A percentile compares a stretch with the other conserved stretches of the same genome.
Conservation (phyloP, 2,113 vertebrate species). For the Cyphomyrus discorhynchus region DNA sequence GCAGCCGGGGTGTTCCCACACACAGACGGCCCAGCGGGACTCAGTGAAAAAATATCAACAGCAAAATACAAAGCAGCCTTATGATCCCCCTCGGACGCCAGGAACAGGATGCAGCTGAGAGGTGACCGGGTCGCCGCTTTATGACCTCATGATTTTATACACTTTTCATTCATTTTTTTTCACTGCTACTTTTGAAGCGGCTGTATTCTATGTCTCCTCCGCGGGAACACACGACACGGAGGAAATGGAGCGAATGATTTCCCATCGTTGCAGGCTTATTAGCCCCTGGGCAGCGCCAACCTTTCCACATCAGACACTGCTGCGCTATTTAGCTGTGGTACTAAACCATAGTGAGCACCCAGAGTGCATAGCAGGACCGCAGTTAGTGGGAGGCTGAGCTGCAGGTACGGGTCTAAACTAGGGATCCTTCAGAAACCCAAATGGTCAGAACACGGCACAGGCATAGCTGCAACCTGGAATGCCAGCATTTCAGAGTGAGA, state of each 20-base stretch:
- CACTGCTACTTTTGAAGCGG: not conserved
- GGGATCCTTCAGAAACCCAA: not conserved
- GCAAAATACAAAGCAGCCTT: slow-evolving; percentile 31
- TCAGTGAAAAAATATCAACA: slow-evolving; percentile 34
- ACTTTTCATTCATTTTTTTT: slow-evolving; percentile 1
- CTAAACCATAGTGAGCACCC: not conserved
- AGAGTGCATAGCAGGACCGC: not conserved
- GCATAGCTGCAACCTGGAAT: not conserved
- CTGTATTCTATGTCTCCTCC: not conserved
- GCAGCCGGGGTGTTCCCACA: not conserved
- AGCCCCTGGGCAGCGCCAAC: not conserved
- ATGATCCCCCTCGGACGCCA: slow-evolving; percentile 38
- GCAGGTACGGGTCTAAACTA: not conserved
- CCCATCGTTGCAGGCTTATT: not conserved
- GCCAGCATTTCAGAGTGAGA: not conserved
- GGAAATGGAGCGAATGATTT: not conserved
- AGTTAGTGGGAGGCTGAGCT: not conserved
- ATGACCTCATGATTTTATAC: slow-evolving; percentile 21
- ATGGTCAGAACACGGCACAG: not conserved
- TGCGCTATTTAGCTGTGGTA: not conserved
- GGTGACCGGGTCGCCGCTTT: slow-evolving; percentile 34
- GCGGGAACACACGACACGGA: not conserved
- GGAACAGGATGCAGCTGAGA: slow-evolving; percentile 67
- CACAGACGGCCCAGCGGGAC: slow-evolving; percentile 40
- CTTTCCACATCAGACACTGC: not conserved